Conservation (phyloP, 2,113 vertebrate genomes). For the Mesembrinibis cayennensis region DNA sequence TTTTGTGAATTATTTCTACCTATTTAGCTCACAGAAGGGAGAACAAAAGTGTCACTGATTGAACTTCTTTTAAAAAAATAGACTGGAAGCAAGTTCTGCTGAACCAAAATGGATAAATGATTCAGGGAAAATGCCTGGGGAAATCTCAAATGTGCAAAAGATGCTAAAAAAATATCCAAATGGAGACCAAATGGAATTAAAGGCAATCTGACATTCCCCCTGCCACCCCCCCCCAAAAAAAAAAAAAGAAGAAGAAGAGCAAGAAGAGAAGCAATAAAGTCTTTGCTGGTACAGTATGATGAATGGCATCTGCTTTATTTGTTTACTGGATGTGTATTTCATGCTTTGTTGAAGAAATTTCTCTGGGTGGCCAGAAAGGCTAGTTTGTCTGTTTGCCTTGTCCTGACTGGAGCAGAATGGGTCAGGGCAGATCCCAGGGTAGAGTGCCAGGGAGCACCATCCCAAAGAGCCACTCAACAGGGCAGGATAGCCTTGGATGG, state of each 20-base stretch:
- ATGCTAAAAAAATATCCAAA: background rate
- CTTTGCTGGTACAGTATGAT: background rate
- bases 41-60: background rate
- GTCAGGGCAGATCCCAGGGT: background rate
- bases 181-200: background rate
- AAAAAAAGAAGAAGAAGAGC: background rate
- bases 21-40: background rate
- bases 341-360: background rate
- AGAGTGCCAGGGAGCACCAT: background rate
- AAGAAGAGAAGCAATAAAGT: background rate
- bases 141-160: background rate
- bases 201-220: background rate
- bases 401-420: background rate
- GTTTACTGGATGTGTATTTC: background rate
- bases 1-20: background rate
- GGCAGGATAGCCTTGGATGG: background rate
- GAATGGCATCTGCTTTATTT: background rate
- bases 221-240: fast-evolving
- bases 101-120: background rate
- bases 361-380: background rate
- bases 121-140: background rate
- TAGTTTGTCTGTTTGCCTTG: background rate
- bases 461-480: background rate
- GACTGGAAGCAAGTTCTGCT: background rate
- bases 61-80: background rate